Evolutionary conservation across 2,797 vertebrate species (phyloP), one percentile per base, ranked within the genome.

Genomic region (Acanthopagrus latus): DNA sequence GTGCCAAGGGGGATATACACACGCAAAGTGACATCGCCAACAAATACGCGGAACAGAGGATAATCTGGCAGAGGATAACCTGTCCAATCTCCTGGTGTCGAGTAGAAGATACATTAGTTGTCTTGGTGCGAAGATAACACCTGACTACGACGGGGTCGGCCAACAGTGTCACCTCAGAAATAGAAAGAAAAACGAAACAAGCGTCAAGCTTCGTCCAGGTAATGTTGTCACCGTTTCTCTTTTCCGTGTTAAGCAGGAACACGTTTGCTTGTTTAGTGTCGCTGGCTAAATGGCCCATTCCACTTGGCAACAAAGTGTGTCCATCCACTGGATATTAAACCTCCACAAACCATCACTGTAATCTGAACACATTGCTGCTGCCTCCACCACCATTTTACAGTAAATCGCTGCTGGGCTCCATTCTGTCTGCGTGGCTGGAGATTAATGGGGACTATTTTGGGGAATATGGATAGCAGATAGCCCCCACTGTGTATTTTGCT

Each of bases 351-450:
- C 64, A 73, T 72, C 46, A 20, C 10, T 71, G 23, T 66, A 71
- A 78, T 74, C 68, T 82, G 27, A 74, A 80, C 64, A 80, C 41
- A 55, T 58, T 74, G 29, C 41, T 74, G 29, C 41, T 74, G 38
- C 66, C 46, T 64, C 64, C 67, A 73, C 79, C 83, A 84, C 86
- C 84, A 87, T 88, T 88, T 91, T 78, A 84, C 64, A 69, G 68
- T 72, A 52, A 73, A 58, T 54, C 54, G 6, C 54, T 48, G 46
- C 44, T n/a, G 65, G 77, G 78, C 78, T 81, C 69, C 67, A 47
- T 52, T 52, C 62, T 78, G 71, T 20, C 71, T 74, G 21, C 25
- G 4, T n/a, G 33, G n/a, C 38, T 56, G 50, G 13, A 74, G 66
- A 70, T 76, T 69, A 33, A 33, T 33, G 25, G 62, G 43, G 73